phyloP scores from a whole-genome alignment of 1,140 invertebrate species.

The Euura lappo region DNA sequence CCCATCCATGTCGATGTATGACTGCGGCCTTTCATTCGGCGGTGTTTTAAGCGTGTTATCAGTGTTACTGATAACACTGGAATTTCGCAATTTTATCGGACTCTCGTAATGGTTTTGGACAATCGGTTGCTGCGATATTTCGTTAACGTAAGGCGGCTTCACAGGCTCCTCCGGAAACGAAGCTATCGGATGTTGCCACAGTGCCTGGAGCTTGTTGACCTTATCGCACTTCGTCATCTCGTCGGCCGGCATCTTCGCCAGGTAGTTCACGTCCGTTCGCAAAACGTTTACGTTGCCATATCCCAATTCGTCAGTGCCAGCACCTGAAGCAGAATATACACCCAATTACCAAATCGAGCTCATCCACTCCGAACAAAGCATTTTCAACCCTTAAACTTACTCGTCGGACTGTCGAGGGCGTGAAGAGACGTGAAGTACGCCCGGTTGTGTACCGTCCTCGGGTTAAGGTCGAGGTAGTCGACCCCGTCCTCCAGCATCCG shows the following conservation, averaged over 20 bases:
- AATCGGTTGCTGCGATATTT: slow-evolving; percentile 25
- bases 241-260: slow-evolving; percentile 50
- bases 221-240: slow-evolving; percentile 54
- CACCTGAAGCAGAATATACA: slow-evolving; percentile 19
- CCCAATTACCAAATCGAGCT: slow-evolving; percentile 1
- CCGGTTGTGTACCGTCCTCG: slow-evolving; percentile 66
- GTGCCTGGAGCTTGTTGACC: slow-evolving; percentile 53
- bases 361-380: slow-evolving; percentile 1
- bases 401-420: slow-evolving; percentile 39
- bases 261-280: slow-evolving; percentile 50
- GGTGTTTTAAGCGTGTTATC: slow-evolving; percentile 53
- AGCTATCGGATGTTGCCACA: slow-evolving; percentile 46
- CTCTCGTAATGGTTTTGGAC: slow-evolving; percentile 57
- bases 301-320: slow-evolving; percentile 22
- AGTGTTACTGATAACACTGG: slow-evolving; percentile 46
- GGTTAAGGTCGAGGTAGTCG: slow-evolving; percentile 73
- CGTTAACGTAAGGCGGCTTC: slow-evolving; percentile 50
- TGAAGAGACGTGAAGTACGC: slow-evolving; percentile 62
- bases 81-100: slow-evolving; percentile 56
- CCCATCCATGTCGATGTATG: slow-evolving; percentile 62
- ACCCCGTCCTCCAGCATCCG: slow-evolving; percentile 74
- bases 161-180: slow-evolving; percentile 34
- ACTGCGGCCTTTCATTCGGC: slow-evolving; percentile 52
- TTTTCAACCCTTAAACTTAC: slow-evolving; percentile 34
- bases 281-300: slow-evolving; percentile 20